Base-by-base conservation (phyloP, 92 coral and sea anemone genomes). In the Blastomussa wellsi region DNA sequence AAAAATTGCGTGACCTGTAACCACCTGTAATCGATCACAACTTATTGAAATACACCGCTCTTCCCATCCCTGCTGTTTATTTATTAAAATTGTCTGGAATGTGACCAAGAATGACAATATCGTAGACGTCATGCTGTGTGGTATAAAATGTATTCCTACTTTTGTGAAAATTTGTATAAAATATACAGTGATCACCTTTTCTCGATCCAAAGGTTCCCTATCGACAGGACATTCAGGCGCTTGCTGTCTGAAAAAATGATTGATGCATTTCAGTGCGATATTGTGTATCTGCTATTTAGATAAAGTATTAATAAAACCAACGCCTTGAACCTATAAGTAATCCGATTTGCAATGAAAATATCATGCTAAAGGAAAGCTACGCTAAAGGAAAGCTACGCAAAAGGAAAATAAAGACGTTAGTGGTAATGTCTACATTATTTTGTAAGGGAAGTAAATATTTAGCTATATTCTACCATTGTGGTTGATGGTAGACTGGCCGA, bases 211-310 rank as follows among this genome's bases (percentile, higher is more conserved):
- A 5, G 66, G 22, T 22, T 76, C 83, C 28, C 88, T 85, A 66
- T 85, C 88, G 13, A 69, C 84, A 26, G 88, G 88, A 15, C 88
- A 85, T 65, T 77, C 77, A 20, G 82, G 84, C 17, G 37, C 84
- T 33, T 49, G 68, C 44, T 71, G 88, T 26, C 88, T 85, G 84
- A 35, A 55, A 74, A 3, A 65, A 49, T 74, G 37, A 64, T 53
- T 24, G 19, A 17, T 4, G 48, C 5, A 51, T 12, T 22, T 16
- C 24, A 70, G 0, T 1, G 28, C 12, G 12, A 68, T 36, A 33
- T 14, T 31, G 5, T 26, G 22, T 17, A 48, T 65, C 22, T 47
- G 31, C 24, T 47, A 5, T 44, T 36, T 37, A 53, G 69, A 51
- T 72, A 11, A 38, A 4, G 28, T 24, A 22, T 22, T 4, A n/a